Evolutionary conservation across 2,888 invertebrate species (phyloP), one percentile per base, ranked within the genome.

Genomic region (Drosophila leonis): DNA sequence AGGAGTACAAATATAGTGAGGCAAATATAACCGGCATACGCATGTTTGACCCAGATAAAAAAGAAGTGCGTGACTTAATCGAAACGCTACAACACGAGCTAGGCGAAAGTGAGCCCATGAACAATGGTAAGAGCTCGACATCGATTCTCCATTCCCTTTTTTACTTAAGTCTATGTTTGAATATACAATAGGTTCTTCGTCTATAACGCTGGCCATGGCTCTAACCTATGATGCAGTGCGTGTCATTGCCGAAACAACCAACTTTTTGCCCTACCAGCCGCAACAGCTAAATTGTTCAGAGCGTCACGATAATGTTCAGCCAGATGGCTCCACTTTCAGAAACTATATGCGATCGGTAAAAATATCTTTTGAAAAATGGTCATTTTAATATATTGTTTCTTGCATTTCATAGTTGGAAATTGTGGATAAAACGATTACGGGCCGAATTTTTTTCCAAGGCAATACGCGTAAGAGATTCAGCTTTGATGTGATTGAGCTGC

Each of bases 171-270:
- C 12, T 29, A 4, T 20, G 15, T 4, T 44, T 27, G 5, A n/a
- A 41, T 29, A 0, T n/a, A n/a, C n/a, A n/a, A n/a, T 8, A 84
- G 92, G 91, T 4, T 88, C 90, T 12, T 88, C 92, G 18, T 82
- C 90, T 0, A 86, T 93, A 44, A 92, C 91, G 8, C 94, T 97
- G 2, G 95, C 96, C 90, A 95, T 97, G 70, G 98, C 97, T 1
- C 94, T 98, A 59, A 94, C 97, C 75, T 96, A 97, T 87, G 98
- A 98, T 92, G 96, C 97, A 0, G 96, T 98, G 8, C 94, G 95
- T 65, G 93, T 98, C 60, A 97, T 98, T 91, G 96, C 96, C 2
- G 94, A 95, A 83, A 96, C 96, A 18, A 94, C 98, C 35, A 95
- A 95, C 75, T 95, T 95, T 80, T 92, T 97, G 12, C 94, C 94